Percentiles rank a stretch among this genome's conserved stretches.
These are phyloP conservation scores for Motacilla tschutschensis DNA, from an alignment of 2,113 vertebrate genomes.

Conservation along the genomic window DNA sequence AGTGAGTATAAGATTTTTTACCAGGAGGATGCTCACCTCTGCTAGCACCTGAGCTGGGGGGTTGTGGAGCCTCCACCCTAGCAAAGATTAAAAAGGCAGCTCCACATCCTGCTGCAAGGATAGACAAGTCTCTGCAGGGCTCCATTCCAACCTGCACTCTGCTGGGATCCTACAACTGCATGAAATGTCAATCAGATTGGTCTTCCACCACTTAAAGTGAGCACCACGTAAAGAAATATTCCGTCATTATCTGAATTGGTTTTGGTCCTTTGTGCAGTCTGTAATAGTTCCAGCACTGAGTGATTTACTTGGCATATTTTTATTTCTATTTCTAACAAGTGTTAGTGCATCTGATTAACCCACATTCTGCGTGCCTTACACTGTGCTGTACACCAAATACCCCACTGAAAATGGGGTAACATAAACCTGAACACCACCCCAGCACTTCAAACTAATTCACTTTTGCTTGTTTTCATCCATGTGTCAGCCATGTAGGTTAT, in stretches of 20 bases:
- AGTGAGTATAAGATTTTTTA: neutral
- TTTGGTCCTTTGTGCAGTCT: neutral
- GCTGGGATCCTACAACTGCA: neutral
- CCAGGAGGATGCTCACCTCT: neutral
- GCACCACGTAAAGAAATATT: neutral
- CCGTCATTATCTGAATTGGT: neutral
- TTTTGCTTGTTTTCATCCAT: neutral
- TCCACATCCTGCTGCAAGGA: neutral
- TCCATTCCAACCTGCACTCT: neutral
- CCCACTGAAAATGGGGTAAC: neutral
- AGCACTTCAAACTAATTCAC: neutral
- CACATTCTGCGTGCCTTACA: neutral
- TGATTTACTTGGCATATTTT: neutral
- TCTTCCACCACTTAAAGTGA: neutral
- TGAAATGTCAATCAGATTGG: neutral
- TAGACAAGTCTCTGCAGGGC: neutral
- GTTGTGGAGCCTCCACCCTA: neutral
- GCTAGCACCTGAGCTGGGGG: neutral
- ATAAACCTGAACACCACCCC: neutral
- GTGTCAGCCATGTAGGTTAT: neutral
- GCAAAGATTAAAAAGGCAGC: neutral
- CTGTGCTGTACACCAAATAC: neutral
- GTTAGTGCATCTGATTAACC: neutral
- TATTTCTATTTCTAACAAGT: neutral
- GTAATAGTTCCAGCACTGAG: neutral